These are phyloP conservation scores for Dendrolimus houi DNA, from an alignment of 2,888 invertebrate genomes.

Conservation along the genomic window DNA sequence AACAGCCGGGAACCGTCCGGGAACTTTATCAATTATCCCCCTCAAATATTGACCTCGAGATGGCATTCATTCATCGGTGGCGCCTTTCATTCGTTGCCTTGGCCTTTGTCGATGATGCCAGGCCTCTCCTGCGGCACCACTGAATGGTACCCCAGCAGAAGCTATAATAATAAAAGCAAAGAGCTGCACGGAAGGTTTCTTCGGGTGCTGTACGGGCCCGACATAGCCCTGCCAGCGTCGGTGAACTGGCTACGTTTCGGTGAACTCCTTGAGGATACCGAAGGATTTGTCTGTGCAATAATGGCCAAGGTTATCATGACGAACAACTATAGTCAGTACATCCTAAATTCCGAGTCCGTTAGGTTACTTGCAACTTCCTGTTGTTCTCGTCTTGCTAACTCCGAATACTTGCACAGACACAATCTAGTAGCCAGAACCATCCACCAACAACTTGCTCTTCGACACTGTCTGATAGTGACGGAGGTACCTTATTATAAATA, in stretches of 20 bases:
- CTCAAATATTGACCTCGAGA: constrained; percentile 32
- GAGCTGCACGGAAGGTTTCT: background rate
- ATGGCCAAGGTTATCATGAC: background rate
- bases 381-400: background rate
- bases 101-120: too few species aligned
- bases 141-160: too few species aligned
- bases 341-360: background rate
- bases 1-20: background rate
- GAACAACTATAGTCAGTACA: background rate
- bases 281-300: background rate
- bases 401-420: background rate
- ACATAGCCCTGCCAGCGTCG: background rate
- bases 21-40: constrained; percentile 40
- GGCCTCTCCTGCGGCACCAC: too few species aligned
- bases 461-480: background rate
- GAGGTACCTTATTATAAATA: background rate
- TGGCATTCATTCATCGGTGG: constrained; percentile 31
- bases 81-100: background rate
- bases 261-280: background rate
- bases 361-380: background rate
- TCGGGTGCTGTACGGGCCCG: background rate
- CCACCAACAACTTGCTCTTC: background rate
- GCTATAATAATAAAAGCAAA: too few species aligned
- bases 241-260: background rate
- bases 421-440: background rate